Percentiles rank a stretch among this genome's conserved stretches.
Conservation (phyloP, 2,888 invertebrate genomes). For the Mesoligia furuncula region DNA sequence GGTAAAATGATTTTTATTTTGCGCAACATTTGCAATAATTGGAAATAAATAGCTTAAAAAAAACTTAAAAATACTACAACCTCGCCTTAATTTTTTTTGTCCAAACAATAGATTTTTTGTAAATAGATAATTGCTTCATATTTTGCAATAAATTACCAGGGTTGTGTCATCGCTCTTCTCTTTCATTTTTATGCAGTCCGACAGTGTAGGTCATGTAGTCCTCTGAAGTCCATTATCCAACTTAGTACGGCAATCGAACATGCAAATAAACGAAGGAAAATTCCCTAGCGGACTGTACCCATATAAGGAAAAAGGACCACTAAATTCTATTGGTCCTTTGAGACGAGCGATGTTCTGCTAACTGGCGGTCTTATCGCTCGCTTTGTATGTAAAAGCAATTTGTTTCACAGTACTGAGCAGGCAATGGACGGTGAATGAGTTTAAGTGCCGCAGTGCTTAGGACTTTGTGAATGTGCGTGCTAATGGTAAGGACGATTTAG, state of each 20-base stretch:
- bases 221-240: background rate
- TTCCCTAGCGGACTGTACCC: conserved; percentile 19
- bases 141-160: too few species aligned
- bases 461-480: conserved; percentile 16
- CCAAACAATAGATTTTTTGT: too few species aligned
- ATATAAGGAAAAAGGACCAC: conserved; percentile 38
- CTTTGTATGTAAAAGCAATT: conserved; percentile 44
- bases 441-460: conserved; percentile 11
- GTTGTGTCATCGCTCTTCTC: too few species aligned
- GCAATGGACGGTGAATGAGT: conserved; percentile 50
- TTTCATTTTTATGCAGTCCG: too few species aligned
- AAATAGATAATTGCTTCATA: too few species aligned
- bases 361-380: conserved; percentile 47
- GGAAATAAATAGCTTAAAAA: too few species aligned
- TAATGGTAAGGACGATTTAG: conserved; percentile 34
- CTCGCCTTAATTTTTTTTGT: too few species aligned
- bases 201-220: too few species aligned
- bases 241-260: conserved; percentile 13
- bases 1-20: too few species aligned
- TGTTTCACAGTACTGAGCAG: conserved; percentile 25
- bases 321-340: conserved; percentile 45
- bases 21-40: too few species aligned
- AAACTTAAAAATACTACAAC: too few species aligned
- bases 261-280: conserved; percentile 28
- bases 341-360: conserved; percentile 43